A percentile compares a stretch with the other conserved stretches of the same genome.
Conservation (phyloP, 2,113 vertebrate genomes). For the Opisthocomus hoazin region DNA sequence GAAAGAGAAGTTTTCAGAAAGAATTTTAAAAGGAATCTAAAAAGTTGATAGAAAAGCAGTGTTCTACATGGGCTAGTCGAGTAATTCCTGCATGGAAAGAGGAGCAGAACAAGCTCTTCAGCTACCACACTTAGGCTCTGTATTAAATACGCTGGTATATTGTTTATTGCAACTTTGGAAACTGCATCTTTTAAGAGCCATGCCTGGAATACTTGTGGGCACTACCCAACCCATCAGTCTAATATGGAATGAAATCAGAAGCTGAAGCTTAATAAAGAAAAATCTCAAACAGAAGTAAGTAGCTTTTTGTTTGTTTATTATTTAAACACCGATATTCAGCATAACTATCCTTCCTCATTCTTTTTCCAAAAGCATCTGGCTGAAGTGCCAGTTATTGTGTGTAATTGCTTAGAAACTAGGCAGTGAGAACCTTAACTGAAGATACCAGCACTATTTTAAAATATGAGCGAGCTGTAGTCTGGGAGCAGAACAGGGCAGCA, state of each 20-base stretch:
- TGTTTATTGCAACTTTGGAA: background rate
- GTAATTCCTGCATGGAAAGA: background rate
- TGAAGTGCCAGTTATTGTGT: background rate
- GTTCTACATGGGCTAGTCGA: background rate
- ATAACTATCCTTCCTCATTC: background rate
- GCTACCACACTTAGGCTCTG: background rate
- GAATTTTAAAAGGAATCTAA: background rate
- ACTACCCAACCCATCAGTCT: background rate
- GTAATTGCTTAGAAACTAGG: background rate
- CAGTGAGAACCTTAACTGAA: background rate
- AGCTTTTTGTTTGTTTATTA: background rate
- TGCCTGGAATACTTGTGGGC: background rate
- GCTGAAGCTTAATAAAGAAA: background rate
- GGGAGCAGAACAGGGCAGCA: background rate
- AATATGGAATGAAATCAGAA: background rate
- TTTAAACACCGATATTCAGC: background rate
- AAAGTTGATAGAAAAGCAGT: background rate
- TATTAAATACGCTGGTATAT: background rate
- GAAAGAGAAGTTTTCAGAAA: background rate
- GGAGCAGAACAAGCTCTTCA: background rate
- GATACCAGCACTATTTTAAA: background rate
- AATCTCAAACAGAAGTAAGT: background rate
- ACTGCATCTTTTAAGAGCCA: background rate
- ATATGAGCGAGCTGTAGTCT: rapidly evolving
- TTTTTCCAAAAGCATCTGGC: background rate